phyloP scores from a whole-genome alignment of 1,140 invertebrate species.

The Anadara kagoshimensis region DNA sequence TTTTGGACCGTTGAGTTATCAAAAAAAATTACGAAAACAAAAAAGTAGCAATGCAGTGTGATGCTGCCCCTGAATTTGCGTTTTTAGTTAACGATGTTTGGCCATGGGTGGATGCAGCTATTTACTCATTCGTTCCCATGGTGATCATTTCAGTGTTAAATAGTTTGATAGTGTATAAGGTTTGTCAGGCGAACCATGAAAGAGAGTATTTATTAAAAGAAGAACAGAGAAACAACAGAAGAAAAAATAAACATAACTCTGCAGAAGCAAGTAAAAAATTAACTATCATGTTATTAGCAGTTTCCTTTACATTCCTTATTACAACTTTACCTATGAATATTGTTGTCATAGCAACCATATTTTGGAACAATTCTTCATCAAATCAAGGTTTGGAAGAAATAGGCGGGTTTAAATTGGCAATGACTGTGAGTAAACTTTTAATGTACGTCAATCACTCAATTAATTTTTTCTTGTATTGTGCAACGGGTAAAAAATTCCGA shows the following conservation, averaged over 20 bases:
- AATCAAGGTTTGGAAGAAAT: constrained; percentile 23
- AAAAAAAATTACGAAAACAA: background rate
- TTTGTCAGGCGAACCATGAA: constrained; percentile 11
- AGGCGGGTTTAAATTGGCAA: constrained; percentile 53
- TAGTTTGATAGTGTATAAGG: constrained; percentile 46
- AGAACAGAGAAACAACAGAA: constrained; percentile 17
- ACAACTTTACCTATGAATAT: constrained; percentile 72
- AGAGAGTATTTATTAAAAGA: constrained; percentile 5
- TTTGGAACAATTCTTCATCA: constrained; percentile 47
- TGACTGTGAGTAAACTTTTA: constrained; percentile 65
- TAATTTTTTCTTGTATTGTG: constrained; percentile 74
- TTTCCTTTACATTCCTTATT: constrained; percentile 70
- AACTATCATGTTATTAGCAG: constrained; percentile 68
- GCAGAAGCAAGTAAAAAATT: constrained; percentile 57
- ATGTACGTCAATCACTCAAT: constrained; percentile 74
- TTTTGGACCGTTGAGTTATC: constrained; percentile 59
- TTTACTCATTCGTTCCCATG: constrained; percentile 67
- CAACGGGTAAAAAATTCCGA: constrained; percentile 71
- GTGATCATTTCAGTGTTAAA: constrained; percentile 59
- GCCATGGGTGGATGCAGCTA: constrained; percentile 62
- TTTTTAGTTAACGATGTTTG: constrained; percentile 31
- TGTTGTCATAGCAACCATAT: constrained; percentile 57
- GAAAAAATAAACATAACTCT: constrained; percentile 1
- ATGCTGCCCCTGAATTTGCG: constrained; percentile 4
- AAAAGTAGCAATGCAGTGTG: background rate